Base-by-base conservation (phyloP, 2,888 invertebrate species). In the Idaea biselata region DNA sequence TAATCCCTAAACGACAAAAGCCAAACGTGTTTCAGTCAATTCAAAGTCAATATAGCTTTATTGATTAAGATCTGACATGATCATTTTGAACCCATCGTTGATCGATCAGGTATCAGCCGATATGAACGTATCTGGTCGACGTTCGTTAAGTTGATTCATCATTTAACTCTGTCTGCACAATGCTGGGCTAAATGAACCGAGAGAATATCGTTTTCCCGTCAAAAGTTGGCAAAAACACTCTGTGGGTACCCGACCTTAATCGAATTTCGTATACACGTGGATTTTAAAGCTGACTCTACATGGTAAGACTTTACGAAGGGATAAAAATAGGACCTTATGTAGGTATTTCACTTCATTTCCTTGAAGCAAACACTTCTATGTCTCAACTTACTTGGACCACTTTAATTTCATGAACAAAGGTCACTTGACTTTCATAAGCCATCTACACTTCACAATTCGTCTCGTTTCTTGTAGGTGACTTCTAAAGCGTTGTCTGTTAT, bases 191-290 rank as follows among this genome's bases (percentile, higher is more conserved):
- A 73, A 73, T 72, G 73, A 70, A 69, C 61, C 69, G 64, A 60
- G 65, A 70, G 67, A 75, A 74, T 71, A 69, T 68, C 63, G 68
- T 68, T 71, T 73, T 68, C 75, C 63, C 75, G 75, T 74, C 73
- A 75, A 74, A 75, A 81, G 76, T 79, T 79, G 70, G 77, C 81
- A 80, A 83, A 83, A 83, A 80, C 79, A 71, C 66, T 67, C 69
- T 63, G 63, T 73, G 73, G 69, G 74, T 76, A 81, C 76, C 76
- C 78, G 77, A 81, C 81, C 83, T 83, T 86, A 87, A 87, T 86
- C 86, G 83, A 83, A 81, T 83, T 78, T 78, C 64, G 78, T 80
- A 70, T 78, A 77, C 77, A 79, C 77, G 71, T 72, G 72, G 73
- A 66, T 70, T 74, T 71, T 76, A 80, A 75, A 61, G 74, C 66